A percentile compares a stretch with the other conserved stretches of the same genome.
These are phyloP conservation scores for Diogma glabrata DNA, from an alignment of 2,888 invertebrate species.

Conservation along the genomic window DNA sequence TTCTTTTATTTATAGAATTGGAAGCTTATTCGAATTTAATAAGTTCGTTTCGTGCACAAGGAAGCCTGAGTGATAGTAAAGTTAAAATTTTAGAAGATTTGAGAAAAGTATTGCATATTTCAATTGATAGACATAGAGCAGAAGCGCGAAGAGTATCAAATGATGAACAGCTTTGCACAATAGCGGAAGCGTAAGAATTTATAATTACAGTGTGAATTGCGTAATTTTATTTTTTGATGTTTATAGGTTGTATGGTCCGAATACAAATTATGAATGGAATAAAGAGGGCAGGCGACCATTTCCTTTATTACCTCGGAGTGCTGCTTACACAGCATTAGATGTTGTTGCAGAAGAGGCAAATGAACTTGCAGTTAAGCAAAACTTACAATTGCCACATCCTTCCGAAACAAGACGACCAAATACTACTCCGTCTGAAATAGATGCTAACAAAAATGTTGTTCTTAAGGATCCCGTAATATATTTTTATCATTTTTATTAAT, in stretches of 20 bases:
- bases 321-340: slow-evolving; percentile 74
- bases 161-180: slow-evolving; percentile 78
- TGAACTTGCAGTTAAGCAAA: slow-evolving; percentile 49
- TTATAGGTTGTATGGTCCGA: slow-evolving; percentile 51
- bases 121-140: slow-evolving; percentile 81
- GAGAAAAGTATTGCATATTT: slow-evolving; percentile 70
- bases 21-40: slow-evolving; percentile 86
- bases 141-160: slow-evolving; percentile 86
- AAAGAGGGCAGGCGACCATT: slow-evolving; percentile 75
- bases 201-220: background rate
- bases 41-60: slow-evolving; percentile 85
- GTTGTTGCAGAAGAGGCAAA: slow-evolving; percentile 73
- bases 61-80: slow-evolving; percentile 73
- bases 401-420: slow-evolving; percentile 18
- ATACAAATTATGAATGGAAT: slow-evolving; percentile 66
- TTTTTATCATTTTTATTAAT: slow-evolving; percentile 13
- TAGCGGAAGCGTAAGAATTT: slow-evolving; percentile 75
- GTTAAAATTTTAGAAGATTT: slow-evolving; percentile 73
- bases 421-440: slow-evolving; percentile 19
- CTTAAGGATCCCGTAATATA: slow-evolving; percentile 32
- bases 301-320: slow-evolving; percentile 71
- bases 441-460: slow-evolving; percentile 23
- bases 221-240: slow-evolving; percentile 14
- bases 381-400: slow-evolving; percentile 44
- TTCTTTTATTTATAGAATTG: slow-evolving; percentile 64